phyloP scores from a whole-genome alignment of 2,888 invertebrate species.

The Augiades crinisus region DNA sequence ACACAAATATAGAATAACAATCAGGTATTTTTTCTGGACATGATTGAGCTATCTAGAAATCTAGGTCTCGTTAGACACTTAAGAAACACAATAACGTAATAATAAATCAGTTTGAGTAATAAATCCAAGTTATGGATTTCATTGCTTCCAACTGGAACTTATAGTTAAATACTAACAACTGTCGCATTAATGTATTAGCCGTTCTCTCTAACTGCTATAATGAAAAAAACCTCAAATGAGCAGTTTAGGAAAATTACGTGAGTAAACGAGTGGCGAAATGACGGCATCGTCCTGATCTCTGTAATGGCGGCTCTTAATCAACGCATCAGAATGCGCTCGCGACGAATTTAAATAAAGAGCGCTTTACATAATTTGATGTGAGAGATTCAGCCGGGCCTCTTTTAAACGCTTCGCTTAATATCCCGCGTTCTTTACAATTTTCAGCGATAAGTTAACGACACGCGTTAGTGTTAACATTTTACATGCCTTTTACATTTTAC shows the following conservation, averaged over 20 bases:
- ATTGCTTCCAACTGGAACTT: no score
- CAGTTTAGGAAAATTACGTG: not conserved
- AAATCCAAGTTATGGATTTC: no score
- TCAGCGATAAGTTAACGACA: no score
- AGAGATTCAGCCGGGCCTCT: not conserved
- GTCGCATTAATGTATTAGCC: not conserved
- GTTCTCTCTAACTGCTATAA: not conserved
- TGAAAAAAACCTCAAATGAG: not conserved
- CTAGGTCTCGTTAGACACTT: no score
- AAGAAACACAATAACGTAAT: no score
- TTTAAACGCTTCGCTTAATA: not conserved
- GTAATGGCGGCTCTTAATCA: constrained; percentile 7
- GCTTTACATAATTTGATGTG: constrained; percentile 4
- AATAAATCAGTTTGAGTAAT: no score
- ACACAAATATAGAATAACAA: no score
- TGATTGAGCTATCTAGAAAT: no score
- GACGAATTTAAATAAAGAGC: constrained; percentile 6
- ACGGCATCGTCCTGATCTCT: not conserved
- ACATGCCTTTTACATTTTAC: no score
- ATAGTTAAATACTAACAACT: not conserved
- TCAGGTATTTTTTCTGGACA: no score
- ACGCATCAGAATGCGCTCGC: constrained; percentile 5
- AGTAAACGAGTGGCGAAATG: not conserved
- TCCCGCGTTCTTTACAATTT: no score
- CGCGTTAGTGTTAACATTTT: no score